phyloP scores from a whole-genome alignment of 2,888 invertebrate species.

The Callyntrura sp. region DNA sequence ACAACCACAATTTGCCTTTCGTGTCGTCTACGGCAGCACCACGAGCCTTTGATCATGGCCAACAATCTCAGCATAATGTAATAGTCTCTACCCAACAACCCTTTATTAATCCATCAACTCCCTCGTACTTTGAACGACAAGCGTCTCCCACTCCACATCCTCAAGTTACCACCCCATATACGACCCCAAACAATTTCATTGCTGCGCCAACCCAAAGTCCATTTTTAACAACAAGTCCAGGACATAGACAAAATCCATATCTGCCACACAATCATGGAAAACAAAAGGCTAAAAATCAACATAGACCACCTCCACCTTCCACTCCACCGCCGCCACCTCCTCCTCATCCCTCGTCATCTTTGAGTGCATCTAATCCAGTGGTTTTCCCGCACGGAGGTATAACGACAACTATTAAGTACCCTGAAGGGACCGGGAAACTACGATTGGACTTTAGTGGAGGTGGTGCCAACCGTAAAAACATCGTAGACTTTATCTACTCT shows the following conservation, averaged over 20 bases:
- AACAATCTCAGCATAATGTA: slow-evolving; percentile 40
- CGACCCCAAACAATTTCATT: slow-evolving; percentile 76
- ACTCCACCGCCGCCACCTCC: slow-evolving; percentile 12
- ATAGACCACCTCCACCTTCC: slow-evolving; percentile 52
- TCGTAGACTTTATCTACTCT: slow-evolving; percentile 79
- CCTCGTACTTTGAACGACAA: slow-evolving; percentile 50
- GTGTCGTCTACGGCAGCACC: slow-evolving; percentile 70
- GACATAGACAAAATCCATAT: slow-evolving; percentile 79
- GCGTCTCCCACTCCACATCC: slow-evolving; percentile 19
- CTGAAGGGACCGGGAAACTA: slow-evolving; percentile 77
- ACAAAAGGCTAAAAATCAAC: slow-evolving; percentile 64
- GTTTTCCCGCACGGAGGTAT: slow-evolving; percentile 73
- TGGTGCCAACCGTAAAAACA: slow-evolving; percentile 68
- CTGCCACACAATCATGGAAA: slow-evolving; percentile 79
- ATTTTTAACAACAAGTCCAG: slow-evolving; percentile 76
- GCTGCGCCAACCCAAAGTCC: slow-evolving; percentile 77
- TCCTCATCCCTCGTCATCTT: slow-evolving; percentile 1
- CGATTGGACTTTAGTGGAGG: slow-evolving; percentile 71
- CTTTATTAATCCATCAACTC: slow-evolving; percentile 32
- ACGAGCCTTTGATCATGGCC: slow-evolving; percentile 57
- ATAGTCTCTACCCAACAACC: slow-evolving; percentile 50
- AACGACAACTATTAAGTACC: slow-evolving; percentile 79
- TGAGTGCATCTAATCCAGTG: slow-evolving; percentile 59
- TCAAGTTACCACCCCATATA: slow-evolving; percentile 53
- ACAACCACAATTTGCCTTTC: slow-evolving; percentile 50